Percentiles rank a stretch among this genome's conserved stretches.
Evolutionary conservation across 2,113 vertebrate genomes (phyloP).

Genomic region (Actinemys pallida): DNA sequence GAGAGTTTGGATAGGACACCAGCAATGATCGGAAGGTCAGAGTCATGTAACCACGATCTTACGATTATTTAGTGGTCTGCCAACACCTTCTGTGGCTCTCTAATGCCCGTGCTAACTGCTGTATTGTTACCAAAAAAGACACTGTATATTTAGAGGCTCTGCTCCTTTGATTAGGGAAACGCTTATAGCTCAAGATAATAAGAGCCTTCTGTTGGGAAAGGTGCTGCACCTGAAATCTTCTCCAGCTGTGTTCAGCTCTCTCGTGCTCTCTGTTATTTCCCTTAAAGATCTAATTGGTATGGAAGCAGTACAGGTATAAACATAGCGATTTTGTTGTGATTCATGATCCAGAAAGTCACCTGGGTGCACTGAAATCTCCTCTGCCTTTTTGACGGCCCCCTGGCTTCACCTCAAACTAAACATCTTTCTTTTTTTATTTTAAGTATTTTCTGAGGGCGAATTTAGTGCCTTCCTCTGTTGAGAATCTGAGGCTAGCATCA

Average conservation of each 20-base stretch:
- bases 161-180: constrained; percentile 60
- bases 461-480: background rate
- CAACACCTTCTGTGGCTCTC: background rate
- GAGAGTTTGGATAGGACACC: background rate
- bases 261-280: constrained; percentile 30
- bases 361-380: constrained; percentile 38
- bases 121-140: constrained; percentile 32
- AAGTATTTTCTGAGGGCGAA: background rate
- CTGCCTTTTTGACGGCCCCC: background rate
- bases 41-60: background rate
- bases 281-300: constrained; percentile 60
- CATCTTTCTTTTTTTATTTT: background rate
- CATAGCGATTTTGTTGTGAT: constrained; percentile 30
- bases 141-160: constrained; percentile 67
- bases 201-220: constrained; percentile 54
- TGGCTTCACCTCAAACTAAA: background rate
- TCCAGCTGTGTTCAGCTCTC: constrained; percentile 52
- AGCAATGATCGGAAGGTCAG: background rate
- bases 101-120: background rate
- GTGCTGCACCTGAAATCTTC: constrained; percentile 54
- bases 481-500: background rate
- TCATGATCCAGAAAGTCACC: constrained; percentile 45
- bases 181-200: constrained; percentile 65
- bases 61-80: background rate
- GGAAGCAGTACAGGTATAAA: constrained; percentile 67